Base-by-base conservation (phyloP, 1,140 invertebrate species). In the Bradynema listronoti region DNA sequence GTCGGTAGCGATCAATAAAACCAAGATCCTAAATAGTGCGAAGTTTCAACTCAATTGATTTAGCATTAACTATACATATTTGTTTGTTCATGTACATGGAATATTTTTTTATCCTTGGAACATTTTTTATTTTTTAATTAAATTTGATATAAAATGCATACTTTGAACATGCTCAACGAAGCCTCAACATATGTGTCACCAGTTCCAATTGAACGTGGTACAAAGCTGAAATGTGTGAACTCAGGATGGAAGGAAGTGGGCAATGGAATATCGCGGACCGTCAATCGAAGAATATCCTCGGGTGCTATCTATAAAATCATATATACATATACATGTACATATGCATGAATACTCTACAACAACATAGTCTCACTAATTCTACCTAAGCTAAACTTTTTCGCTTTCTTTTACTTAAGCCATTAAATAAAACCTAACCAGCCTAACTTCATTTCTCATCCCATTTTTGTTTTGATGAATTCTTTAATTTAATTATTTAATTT, bases 1-100 rank as follows among this genome's bases (percentile, higher is more conserved):
- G 84, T 61, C 84, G 82, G 79, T 85, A 90, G 61, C 80, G 77
- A 36, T 80, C 73, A 25, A 85, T 81, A 61, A 87, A 82, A 36
- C 83, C 82, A 53, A 87, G 77, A 62, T 86, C 84, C 66, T 85
- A 80, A 73, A 87, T 85, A 55, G 19, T 39, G 36, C 19, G 36
- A 39, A 39, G 19, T 39, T 39, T 11, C 11, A 19, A 39, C 19
- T 39, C 36, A 11, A 39, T 11, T 19, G 36, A 19, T 39, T 39
- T 39, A 11, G 36, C 11, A 39, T 19, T 39, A 39, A n/a, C n/a
- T n/a, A n/a, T n/a, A n/a, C n/a, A n/a, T n/a, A 16, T 49, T 49
- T 49, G 16, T n/a, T 19, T 49, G 24, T 11, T 49, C 27, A 49
- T 49, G 14, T 49, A 49, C 46, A 11, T 49, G 24, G 30, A 19